Base-by-base conservation (phyloP, 53 echinoderm and acorn worm genomes). In the Temnopleurus reevesii region DNA sequence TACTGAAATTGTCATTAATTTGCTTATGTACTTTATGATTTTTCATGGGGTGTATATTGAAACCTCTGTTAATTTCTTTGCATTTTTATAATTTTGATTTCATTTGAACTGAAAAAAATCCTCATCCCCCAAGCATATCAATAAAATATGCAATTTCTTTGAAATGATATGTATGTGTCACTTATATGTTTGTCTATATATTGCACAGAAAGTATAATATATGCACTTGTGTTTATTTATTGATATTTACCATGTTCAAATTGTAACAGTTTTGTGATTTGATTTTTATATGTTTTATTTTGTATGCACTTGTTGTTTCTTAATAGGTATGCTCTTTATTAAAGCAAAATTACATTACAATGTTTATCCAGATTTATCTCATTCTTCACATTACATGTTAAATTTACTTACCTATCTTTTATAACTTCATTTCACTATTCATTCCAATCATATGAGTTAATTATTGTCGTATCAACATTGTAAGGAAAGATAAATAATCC, bases 11-110 rank as follows among this genome's bases (percentile, higher is more conserved):
- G 19, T 38, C 38, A 19, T 0, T 71, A 35, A 71, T 71, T 71
- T 71, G 71, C 71, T 71, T 41, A 26, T 38, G 71, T 71, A 71
- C 36, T 71, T 71, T 71, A 41, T 71, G 38, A 43, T 71, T 71
- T 71, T 41, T 12, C 41, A 13, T 17, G 18, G 30, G 30, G 30
- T 10, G 18, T 33, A 63, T 58, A 9, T 9, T 13, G 63, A 64
- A 12, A 34, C 15, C 13, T 33, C 3, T 64, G 4, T 65, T 19
- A n/a, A 38, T 71, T 41, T 63, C 30, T 31, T 71, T 38, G 41
- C 36, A 71, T 38, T 7, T 2, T 71, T 71, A 38, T 41, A 1
- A 7, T 36, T 38, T 21, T 38, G 35, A 19, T 41, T 8, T 71
- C 12, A 3, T 71, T 71, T n/a, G 3, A 41, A n/a, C 21, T 25